Base-by-base conservation (phyloP, 2,113 vertebrate species). In the Psettodes erumei region DNA sequence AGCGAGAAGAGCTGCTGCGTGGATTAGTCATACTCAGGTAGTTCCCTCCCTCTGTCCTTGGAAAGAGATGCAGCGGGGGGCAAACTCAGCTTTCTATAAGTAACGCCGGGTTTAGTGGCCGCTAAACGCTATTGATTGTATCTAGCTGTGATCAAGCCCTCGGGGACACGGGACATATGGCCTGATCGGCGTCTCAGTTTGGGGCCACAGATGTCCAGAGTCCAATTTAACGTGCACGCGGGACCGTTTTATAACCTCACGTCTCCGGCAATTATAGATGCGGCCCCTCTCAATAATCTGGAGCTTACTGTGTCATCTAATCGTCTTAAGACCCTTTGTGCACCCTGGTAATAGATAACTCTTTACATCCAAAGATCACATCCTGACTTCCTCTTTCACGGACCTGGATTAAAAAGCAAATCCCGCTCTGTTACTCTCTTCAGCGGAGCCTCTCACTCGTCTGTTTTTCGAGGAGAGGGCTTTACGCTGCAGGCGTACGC, bases 41-140 rank as follows among this genome's bases (percentile, higher is more conserved):
- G 53, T 58, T 72, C 56, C 23, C 30, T 43, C 55, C 15, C 5
- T 69, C 50, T 62, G 60, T 45, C 62, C 25, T 48, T 75, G 10
- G 66, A 61, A 78, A 58, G 79, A 61, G 51, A 79, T 19, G 40
- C 42, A 55, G 35, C 45, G 30, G 67, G 51, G n/a, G 73, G 48
- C 38, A 42, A 65, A 73, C 71, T 63, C 38, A 33, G 82, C 59
- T 72, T 78, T 70, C 43, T 54, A 6, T 30, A 66, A 65, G 71
- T 32, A 43, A 37, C 77, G 21, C 48, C 70, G 56, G 53, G 71
- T 78, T 65, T 68, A 77, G 50, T 23, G 23, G 45, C 37, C 0
- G 6, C 45, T 73, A 68, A 86, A 76, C 45, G 40, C 40, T 80
- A 89, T 90, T 86, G 89, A 90, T 86, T 67, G 35, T 21, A 43